phyloP scores from a whole-genome alignment of 1,140 invertebrate genomes.

The Harpegnathos saltator region DNA sequence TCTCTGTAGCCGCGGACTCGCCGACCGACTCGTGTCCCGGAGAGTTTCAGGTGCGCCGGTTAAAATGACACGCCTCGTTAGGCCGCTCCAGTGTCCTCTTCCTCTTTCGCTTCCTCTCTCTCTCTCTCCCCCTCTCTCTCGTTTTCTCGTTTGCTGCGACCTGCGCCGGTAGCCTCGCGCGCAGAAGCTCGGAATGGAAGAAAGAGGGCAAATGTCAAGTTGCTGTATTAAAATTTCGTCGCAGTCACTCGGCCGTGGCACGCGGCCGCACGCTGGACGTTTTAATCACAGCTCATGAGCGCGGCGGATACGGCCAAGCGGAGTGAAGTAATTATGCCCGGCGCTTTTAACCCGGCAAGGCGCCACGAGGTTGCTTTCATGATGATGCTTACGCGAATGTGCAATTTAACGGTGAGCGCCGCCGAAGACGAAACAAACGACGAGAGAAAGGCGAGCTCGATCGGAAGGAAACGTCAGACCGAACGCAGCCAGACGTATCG shows the following conservation, averaged over 20 bases:
- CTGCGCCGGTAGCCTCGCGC: not conserved
- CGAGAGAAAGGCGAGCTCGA: not conserved
- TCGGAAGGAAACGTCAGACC: not conserved
- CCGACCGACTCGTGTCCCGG: conserved; percentile 20
- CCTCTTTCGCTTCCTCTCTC: no score
- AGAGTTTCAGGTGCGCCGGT: conserved; percentile 28
- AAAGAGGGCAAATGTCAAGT: conserved; percentile 11
- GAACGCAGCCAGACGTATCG: conserved; percentile 15
- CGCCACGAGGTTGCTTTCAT: not conserved
- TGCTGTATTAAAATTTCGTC: conserved; percentile 53
- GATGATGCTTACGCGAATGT: no score
- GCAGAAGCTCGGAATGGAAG: not conserved
- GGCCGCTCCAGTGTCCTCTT: conserved; percentile 26
- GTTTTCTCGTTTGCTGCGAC: no score
- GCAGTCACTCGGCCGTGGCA: not conserved
- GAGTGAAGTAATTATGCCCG: conserved; percentile 9
- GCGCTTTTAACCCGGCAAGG: not conserved
- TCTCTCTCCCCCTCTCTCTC: no score
- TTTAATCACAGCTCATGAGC: conserved; percentile 49
- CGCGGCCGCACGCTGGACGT: not conserved
- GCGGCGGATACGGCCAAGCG: not conserved
- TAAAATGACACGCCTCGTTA: conserved; percentile 57
- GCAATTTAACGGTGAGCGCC: not conserved
- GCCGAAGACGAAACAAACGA: not conserved
- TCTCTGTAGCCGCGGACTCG: conserved; percentile 49